A percentile compares a stretch with the other conserved stretches of the same genome.
phyloP scores from a whole-genome alignment of 2,113 vertebrate species.

The Elgaria multicarinata region DNA sequence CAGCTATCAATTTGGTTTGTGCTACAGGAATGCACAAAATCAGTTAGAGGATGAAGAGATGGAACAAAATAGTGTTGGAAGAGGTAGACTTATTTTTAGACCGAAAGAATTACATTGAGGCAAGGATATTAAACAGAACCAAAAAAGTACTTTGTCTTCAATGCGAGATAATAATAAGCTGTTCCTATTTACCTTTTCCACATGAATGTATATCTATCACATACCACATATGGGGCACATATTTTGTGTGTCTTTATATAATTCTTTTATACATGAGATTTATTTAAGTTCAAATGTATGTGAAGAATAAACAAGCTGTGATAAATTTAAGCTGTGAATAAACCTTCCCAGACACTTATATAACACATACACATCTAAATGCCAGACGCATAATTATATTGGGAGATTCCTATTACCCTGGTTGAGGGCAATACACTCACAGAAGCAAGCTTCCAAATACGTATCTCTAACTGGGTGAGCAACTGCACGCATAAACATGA shows the following conservation, averaged over 20 bases:
- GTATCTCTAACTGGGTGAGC: neutral
- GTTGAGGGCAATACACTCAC: too few relatives aligned
- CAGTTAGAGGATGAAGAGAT: neutral
- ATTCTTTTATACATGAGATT: neutral
- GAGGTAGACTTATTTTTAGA: neutral
- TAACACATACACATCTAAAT: neutral
- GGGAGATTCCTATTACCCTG: neutral
- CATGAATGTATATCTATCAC: neutral
- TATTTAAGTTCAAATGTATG: neutral
- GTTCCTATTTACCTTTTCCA: neutral
- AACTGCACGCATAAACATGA: neutral
- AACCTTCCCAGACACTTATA: neutral
- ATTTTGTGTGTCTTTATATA: neutral
- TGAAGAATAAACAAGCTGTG: neutral
- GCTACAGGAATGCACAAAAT: neutral
- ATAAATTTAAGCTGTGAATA: neutral
- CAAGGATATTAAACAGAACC: constrained; percentile 11
- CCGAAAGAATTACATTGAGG: neutral
- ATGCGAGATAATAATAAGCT: neutral
- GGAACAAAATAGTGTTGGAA: neutral
- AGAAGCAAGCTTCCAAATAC: neutral
- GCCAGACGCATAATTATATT: neutral
- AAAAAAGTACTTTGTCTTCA: neutral
- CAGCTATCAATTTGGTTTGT: too few relatives aligned
- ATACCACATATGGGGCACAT: neutral